Evolutionary conservation across 2,113 vertebrate species (phyloP), one percentile per base, ranked within the genome.

Genomic region (Notarius quadriscutis): DNA sequence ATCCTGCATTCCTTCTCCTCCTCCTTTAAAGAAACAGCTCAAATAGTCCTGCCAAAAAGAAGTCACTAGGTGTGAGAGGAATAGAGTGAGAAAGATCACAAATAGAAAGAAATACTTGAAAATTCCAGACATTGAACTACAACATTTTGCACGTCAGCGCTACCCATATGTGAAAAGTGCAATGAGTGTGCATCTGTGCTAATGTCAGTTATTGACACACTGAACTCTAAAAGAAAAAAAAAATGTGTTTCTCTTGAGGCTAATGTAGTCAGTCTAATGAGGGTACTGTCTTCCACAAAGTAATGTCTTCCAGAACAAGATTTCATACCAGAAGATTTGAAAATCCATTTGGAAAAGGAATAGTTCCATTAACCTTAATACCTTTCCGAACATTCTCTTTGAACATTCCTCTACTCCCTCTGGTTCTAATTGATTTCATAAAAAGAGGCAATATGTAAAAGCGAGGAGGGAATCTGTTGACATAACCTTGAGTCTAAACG

Each of bases 1-100:
- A 92, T 91, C 91, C 92, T 90, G 89, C 94, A 95, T 95, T 95
- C 94, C 93, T 94, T 57, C 17, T 87, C 88, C 86, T 90, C 74
- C 86, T 90, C 72, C 55, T 89, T 91, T 93, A 90, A 93, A 91
- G 89, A 92, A 91, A 90, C 83, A 84, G 88, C 85, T 91, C 72
- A 91, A 92, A 92, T 81, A 90, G 89, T 90, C 92, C 91, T 93
- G 91, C 91, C 83, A 88, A 81, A 77, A 86, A 57, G 85, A 83
- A 75, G 90, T 89, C 83, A 91, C 69, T 89, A 92, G 90, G 88
- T 79, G 50, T 55, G 85, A 87, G 75, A 89, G 55, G 82, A 82
- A 83, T 51, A 12, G 87, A 86, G 77, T 88, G 83, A 85, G 85
- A 81, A 20, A 81, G 74, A 71, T 90, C 53, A 55, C 53, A 51